phyloP scores from a whole-genome alignment of 2,888 invertebrate genomes.

The Lasioglossum morio region DNA sequence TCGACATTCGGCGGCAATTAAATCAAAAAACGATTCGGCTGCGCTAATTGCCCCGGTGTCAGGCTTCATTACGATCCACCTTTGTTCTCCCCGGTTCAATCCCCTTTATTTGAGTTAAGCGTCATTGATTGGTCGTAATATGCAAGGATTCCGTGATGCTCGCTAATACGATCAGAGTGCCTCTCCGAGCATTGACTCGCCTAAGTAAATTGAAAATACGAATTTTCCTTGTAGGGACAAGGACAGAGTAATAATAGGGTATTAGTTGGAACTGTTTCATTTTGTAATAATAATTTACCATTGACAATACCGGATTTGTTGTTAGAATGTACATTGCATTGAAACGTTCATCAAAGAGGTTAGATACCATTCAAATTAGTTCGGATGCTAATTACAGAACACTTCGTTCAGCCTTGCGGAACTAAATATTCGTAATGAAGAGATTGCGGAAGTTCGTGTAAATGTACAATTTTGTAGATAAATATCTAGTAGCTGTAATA shows the following conservation, averaged over 20 bases:
- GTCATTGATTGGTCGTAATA: conserved; percentile 51
- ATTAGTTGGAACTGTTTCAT: background rate
- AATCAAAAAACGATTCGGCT: conserved; percentile 61
- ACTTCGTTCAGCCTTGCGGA: background rate
- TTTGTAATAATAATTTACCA: background rate
- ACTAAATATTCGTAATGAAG: background rate
- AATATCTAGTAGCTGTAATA: background rate
- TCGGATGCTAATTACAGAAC: too few species aligned
- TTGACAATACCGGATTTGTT: background rate
- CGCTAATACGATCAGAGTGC: conserved; percentile 44
- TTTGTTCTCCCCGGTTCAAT: conserved; percentile 51
- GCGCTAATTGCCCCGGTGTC: conserved; percentile 55
- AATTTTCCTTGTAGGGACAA: background rate
- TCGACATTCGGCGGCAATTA: conserved; percentile 51
- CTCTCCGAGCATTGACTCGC: background rate
- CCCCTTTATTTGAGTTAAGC: conserved; percentile 51
- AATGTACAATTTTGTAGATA: background rate
- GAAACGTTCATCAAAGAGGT: too few species aligned
- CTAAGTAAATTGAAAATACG: background rate
- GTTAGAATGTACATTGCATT: too few species aligned
- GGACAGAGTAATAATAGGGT: background rate
- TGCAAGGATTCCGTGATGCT: conserved; percentile 29
- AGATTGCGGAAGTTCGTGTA: background rate
- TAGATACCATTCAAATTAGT: too few species aligned
- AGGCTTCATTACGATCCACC: conserved; percentile 60